Evolutionary conservation across 2,797 vertebrate species (phyloP), one percentile per base, ranked within the genome.

Genomic region (Erethizon dorsatum): DNA sequence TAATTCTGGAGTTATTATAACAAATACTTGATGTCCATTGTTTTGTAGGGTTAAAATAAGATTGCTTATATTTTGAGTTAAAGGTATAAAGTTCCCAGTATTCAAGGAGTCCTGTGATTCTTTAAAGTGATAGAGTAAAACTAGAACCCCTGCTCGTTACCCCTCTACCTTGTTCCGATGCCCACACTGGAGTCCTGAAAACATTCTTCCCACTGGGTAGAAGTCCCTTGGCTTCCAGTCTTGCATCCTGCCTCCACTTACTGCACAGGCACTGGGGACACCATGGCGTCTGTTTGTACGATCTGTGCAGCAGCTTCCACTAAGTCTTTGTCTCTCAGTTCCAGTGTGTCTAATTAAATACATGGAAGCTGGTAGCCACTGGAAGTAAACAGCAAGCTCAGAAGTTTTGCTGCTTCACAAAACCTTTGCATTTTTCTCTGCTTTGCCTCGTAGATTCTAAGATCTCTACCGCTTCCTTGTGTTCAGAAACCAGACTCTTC

Each of bases 391-490:
- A 84, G 85, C 73, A 86, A 37, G 65, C 17, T 10, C 41, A 47
- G 41, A 88, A 82, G 8, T 69, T 84, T 59, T 84, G 69, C 33
- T 71, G 82, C 75, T 93, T 83, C 86, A 77, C 57, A 52, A 91
- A 95, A 26, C 22, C 12, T 96, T 88, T 71, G 59, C 3, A 0
- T 85, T 75, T n/a, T 80, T 80, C 47, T 57, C n/a, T 59, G 31
- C 9, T 33, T 63, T 91, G 83, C 41, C 45, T 56, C 73, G 26
- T 63, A 65, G 93, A 93, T 97, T 94, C 89, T 96, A 95, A 97
- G 96, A 95, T 97, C 96, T 97, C 95, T 98, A 90, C 83, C 15
- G 12, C 83, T 94, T 98, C 97, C 97, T 98, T 94, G 95, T 96
- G 95, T 97, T 97, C 93, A 95, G 90, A 97, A 96, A 90, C 31